Percentiles rank a stretch among this genome's conserved stretches.
These are phyloP conservation scores for Tinamus major DNA, from an alignment of 2,797 vertebrate genomes.

Conservation along the genomic window DNA sequence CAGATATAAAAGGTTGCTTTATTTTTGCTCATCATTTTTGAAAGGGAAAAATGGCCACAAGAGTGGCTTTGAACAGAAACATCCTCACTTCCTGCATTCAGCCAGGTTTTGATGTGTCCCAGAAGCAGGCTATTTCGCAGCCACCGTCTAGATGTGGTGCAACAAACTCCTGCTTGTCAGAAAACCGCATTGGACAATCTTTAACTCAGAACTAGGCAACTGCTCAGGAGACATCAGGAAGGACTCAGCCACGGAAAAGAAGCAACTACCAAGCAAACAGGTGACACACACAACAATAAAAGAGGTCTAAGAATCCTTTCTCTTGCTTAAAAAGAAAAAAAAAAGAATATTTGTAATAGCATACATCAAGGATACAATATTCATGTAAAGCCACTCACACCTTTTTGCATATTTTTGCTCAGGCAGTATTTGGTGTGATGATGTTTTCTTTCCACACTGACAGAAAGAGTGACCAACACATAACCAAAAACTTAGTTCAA, in stretches of 20 bases:
- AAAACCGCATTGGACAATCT: not conserved
- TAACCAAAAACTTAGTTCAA: not conserved
- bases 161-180: conserved; percentile 1
- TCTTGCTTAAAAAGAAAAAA: conserved; percentile 2
- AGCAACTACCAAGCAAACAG: not conserved
- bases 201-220: not conserved
- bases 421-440: not conserved
- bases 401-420: not conserved
- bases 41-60: not conserved
- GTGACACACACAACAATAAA: not conserved
- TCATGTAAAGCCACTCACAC: not conserved
- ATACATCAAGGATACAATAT: not conserved
- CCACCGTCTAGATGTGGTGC: not conserved
- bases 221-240: conserved; percentile 17
- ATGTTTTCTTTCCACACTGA: not conserved
- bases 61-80: not conserved
- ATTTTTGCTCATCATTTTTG: not conserved
- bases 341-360: not conserved
- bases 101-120: not conserved
- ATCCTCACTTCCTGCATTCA: not conserved
- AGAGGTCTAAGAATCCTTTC: not conserved
- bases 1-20: conserved; percentile 38
- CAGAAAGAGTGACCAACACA: not conserved
- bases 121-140: not conserved
- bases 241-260: not conserved